phyloP scores from a whole-genome alignment of 1,140 invertebrate species.

The Zaprionus lachaisei region DNA sequence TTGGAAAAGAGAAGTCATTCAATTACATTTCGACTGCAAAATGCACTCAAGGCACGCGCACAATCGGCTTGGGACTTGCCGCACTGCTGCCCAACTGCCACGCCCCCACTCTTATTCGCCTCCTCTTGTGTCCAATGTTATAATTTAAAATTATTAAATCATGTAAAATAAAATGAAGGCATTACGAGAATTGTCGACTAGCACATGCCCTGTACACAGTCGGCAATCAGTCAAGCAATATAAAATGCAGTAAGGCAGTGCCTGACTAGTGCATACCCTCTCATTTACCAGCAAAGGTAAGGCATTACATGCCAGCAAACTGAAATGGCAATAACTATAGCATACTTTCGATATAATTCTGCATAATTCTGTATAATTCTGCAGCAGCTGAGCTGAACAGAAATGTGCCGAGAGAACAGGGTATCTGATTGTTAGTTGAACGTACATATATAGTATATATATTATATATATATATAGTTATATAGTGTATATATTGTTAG shows the following conservation, averaged over 20 bases:
- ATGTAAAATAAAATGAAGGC: background rate
- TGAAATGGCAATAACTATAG: no score
- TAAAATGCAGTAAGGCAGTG: background rate
- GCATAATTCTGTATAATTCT: no score
- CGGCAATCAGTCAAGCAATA: no score
- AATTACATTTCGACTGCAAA: slow-evolving; percentile 4
- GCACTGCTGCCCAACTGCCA: background rate
- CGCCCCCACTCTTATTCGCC: no score
- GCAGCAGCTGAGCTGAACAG: no score
- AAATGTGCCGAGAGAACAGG: no score
- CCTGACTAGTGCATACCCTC: background rate
- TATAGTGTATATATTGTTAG: no score
- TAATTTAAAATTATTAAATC: slow-evolving; percentile 11
- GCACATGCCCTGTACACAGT: background rate
- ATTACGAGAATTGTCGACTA: background rate
- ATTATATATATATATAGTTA: no score
- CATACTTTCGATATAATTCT: no score
- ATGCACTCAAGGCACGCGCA: background rate
- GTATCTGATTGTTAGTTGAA: no score
- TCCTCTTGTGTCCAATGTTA: background rate
- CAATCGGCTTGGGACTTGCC: background rate
- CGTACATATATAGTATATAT: no score
- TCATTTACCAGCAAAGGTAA: background rate
- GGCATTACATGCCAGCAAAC: no score
- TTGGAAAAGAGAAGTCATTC: background rate